Base-by-base conservation (phyloP, 2,797 vertebrate species). In the Cryptoprocta ferox region DNA sequence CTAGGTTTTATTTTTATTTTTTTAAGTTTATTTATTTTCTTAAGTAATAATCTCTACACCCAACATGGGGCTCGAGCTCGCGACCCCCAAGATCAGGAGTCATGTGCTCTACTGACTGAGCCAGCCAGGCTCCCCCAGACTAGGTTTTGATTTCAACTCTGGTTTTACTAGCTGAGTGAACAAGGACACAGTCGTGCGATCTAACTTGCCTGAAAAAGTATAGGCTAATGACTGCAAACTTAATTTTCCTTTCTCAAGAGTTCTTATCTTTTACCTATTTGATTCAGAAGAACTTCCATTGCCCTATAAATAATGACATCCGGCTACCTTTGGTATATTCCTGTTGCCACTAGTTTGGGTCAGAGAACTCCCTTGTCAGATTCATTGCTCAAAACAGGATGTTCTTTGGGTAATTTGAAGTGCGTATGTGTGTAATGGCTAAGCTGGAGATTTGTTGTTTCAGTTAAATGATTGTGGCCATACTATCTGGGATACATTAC, bases 401-500 rank as follows among this genome's bases (percentile, higher is more conserved):
- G 6, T 11, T 89, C 26, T 84, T 32, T 30, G 53, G 39, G 6
- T 70, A 56, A 68, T 81, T 21, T 59, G 35, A 85, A 18, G n/a
- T 19, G 35, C 1, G 37, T 32, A 6, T 42, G 8, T 16, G 24
- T 66, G 28, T 50, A 3, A 15, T 37, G 63, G 35, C 42, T 61
- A 16, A 53, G 3, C n/a, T 21, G 18, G 10, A 19, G 10, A 2
- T 53, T 78, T 42, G 35, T 65, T 70, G 37, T 61, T 82, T 37
- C 14, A 32, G 18, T 45, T 75, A 9, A 24, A 26, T 48, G 6
- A 65, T 1, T 18, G 18, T 39, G 13, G 15, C 13, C 6, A 2
- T 6, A 35, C 3, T 14, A 1, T 59, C 1, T 21, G 45, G 6
- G 11, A 32, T 4, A 39, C 6, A 6, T 6, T 37, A 5, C 1